These are phyloP conservation scores for Phymanthus crucifer DNA, from an alignment of 92 coral and sea anemone species.

Conservation along the genomic window DNA sequence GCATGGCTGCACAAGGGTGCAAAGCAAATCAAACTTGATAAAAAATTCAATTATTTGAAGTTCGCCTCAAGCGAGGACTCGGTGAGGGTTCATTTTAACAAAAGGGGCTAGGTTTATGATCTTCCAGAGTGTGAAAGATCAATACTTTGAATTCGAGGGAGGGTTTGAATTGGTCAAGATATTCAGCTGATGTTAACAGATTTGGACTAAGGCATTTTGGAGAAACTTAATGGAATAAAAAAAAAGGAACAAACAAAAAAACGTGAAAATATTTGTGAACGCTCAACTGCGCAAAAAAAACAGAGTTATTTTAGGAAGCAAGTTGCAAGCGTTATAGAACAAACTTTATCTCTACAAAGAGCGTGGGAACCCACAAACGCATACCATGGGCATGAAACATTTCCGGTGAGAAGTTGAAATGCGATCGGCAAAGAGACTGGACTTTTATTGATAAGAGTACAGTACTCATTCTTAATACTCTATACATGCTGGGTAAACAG, in stretches of 20 bases:
- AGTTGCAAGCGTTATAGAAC: background rate
- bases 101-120: background rate
- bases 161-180: background rate
- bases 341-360: constrained; percentile 1
- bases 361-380: constrained; percentile 28
- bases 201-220: background rate
- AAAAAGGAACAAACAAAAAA: background rate
- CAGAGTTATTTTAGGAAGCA: background rate
- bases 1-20: background rate
- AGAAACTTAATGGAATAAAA: background rate
- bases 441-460: background rate
- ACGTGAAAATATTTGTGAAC: background rate
- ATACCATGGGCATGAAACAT: constrained; percentile 3
- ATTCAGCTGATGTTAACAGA: background rate
- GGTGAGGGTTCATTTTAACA: constrained; percentile 1
- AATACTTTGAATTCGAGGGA: background rate
- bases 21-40: background rate
- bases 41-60: background rate
- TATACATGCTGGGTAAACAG: too few relatives aligned
- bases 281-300: background rate
- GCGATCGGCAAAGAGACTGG: background rate
- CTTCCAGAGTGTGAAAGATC: constrained; percentile 6
- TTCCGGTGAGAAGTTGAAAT: background rate
- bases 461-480: too few relatives aligned
- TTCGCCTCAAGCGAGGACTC: background rate